Evolutionary conservation across 2,113 vertebrate genomes (phyloP).

Genomic region (Struthidea cinerea): DNA sequence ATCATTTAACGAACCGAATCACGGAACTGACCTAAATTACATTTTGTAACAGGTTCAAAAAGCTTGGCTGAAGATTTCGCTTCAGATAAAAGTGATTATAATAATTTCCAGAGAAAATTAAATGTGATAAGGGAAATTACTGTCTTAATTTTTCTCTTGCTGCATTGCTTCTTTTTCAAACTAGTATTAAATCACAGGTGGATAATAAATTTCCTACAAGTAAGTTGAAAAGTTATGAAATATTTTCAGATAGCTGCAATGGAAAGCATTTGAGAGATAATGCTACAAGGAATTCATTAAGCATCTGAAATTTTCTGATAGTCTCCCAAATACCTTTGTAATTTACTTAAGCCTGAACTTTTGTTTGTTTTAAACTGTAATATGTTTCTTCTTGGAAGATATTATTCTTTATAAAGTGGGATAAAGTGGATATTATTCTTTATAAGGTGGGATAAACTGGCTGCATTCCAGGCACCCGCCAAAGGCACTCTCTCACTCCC

Average conservation of each 20-base stretch:
- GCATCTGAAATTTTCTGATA: conserved; percentile 1
- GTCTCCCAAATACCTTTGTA: neutral
- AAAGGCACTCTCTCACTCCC: neutral
- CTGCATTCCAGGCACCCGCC: neutral
- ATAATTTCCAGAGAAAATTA: conserved; percentile 14
- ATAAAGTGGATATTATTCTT: conserved; percentile 31
- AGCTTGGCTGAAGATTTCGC: neutral
- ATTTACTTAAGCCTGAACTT: neutral
- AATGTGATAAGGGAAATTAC: conserved; percentile 21
- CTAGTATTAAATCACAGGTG: neutral
- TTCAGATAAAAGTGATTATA: neutral
- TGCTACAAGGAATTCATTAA: neutral
- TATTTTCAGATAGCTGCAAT: neutral
- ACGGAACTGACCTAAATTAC: neutral
- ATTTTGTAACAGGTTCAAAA: neutral
- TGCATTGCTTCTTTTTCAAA: neutral
- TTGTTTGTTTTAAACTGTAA: conserved; percentile 37
- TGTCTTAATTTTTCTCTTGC: neutral
- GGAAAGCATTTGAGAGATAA: neutral
- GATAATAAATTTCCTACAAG: conserved; percentile 1
- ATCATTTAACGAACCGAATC: neutral
- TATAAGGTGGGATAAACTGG: conserved; percentile 13
- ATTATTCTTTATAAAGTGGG: conserved; percentile 24
- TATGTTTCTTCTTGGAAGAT: neutral
- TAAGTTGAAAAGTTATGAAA: neutral